Conservation (phyloP, 2,888 invertebrate species). For the Aphidius colemani region DNA sequence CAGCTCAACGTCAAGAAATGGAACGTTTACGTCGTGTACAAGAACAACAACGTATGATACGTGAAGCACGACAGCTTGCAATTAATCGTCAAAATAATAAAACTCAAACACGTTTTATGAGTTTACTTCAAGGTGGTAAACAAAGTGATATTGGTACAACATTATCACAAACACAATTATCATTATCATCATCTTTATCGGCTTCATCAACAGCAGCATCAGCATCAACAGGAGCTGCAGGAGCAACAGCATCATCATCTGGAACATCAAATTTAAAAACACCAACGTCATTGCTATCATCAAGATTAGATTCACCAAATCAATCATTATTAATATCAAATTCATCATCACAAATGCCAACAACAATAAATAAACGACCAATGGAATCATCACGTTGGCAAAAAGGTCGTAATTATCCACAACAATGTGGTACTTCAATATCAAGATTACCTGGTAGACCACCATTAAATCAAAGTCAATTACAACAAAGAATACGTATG, state of each 20-base stretch:
- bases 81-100: slow-evolving; percentile 72
- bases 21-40: slow-evolving; percentile 84
- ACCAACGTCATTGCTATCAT: slow-evolving; percentile 55
- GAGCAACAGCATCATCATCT: slow-evolving; percentile 37
- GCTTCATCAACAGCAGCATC: slow-evolving; percentile 25
- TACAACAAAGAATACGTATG: slow-evolving; percentile 58
- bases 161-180: slow-evolving; percentile 45
- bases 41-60: slow-evolving; percentile 81
- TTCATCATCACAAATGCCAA: slow-evolving; percentile 38
- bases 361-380: slow-evolving; percentile 36
- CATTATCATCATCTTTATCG: slow-evolving; percentile 38
- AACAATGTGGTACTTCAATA: slow-evolving; percentile 46
- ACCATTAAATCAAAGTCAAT: slow-evolving; percentile 39
- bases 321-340: slow-evolving; percentile 38
- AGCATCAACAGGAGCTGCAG: slow-evolving; percentile 44
- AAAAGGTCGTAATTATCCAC: slow-evolving; percentile 48
- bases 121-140: slow-evolving; percentile 75
- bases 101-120: slow-evolving; percentile 73
- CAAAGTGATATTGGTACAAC: slow-evolving; percentile 52
- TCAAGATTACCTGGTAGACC: slow-evolving; percentile 50
- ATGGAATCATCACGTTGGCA: slow-evolving; percentile 53
- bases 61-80: slow-evolving; percentile 80
- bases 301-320: slow-evolving; percentile 33
- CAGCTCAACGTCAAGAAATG: slow-evolving; percentile 91
- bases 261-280: slow-evolving; percentile 50